phyloP scores from a whole-genome alignment of 2,888 invertebrate species.

The Meliscaeva auricollis region DNA sequence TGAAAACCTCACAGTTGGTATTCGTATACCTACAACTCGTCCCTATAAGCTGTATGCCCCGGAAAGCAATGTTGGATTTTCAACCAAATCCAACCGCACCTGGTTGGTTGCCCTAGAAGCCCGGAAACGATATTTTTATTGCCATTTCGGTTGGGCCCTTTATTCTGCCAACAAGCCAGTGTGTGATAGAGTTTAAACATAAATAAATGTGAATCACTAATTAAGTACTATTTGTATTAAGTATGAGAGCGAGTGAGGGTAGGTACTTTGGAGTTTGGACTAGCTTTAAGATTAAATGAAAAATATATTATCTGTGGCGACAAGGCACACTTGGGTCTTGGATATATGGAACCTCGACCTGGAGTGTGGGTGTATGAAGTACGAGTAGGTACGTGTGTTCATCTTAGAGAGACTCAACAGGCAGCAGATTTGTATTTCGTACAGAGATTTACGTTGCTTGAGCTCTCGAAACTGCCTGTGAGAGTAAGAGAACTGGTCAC shows the following conservation, averaged over 20 bases:
- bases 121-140: conserved; percentile 67
- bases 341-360: background rate
- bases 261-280: background rate
- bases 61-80: conserved; percentile 29
- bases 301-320: conserved; percentile 57
- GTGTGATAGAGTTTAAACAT: conserved; percentile 59
- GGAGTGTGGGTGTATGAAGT: background rate
- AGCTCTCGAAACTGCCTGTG: conserved; percentile 9
- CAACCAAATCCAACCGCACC: conserved; percentile 65
- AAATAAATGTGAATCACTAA: conserved; percentile 73
- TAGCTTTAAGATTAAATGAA: conserved; percentile 52
- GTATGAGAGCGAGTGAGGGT: conserved; percentile 10
- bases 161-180: conserved; percentile 7
- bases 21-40: background rate
- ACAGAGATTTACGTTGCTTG: conserved; percentile 45
- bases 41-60: conserved; percentile 21
- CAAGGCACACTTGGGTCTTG: conserved; percentile 4
- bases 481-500: background rate
- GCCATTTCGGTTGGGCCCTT: conserved; percentile 52
- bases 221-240: conserved; percentile 66
- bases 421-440: conserved; percentile 57
- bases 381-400: background rate
- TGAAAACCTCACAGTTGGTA: conserved; percentile 9
- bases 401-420: conserved; percentile 55
- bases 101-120: conserved; percentile 47